A percentile compares a stretch with the other conserved stretches of the same genome.
phyloP scores from a whole-genome alignment of 2,113 vertebrate genomes.

The Hylia prasina region DNA sequence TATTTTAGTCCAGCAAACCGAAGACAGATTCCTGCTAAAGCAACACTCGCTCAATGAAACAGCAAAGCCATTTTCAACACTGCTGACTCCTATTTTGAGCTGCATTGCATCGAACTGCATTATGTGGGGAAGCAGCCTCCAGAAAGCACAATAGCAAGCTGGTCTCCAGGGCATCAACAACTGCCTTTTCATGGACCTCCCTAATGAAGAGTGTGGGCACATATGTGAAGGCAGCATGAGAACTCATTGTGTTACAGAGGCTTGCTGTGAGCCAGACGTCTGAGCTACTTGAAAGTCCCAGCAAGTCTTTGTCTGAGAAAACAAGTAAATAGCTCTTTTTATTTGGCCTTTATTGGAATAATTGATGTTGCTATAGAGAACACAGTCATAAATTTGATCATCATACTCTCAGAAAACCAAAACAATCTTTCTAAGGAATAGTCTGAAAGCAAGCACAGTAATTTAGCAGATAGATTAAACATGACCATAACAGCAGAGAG shows the following conservation, averaged over 20 bases:
- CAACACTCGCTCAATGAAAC: background rate
- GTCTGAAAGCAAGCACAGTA: background rate
- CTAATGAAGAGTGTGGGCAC: background rate
- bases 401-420: conserved; percentile 13
- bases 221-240: background rate
- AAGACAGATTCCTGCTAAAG: background rate
- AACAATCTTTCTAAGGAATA: conserved; percentile 25
- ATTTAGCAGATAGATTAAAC: background rate
- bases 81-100: background rate
- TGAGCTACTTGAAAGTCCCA: conserved; percentile 22
- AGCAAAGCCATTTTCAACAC: background rate
- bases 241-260: background rate
- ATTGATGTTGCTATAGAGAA: conserved; percentile 43
- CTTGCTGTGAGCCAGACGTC: background rate
- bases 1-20: background rate
- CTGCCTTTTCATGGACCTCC: background rate
- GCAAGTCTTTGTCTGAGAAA: conserved; percentile 46
- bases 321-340: conserved; percentile 49
- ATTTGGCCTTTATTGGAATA: conserved; percentile 50
- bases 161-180: background rate
- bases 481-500: background rate
- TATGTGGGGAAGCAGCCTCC: background rate
- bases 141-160: background rate
- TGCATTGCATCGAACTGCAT: background rate
- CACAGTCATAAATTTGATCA: background rate